Conservation (phyloP, 1,140 invertebrate genomes). For the Eupristina koningsbergeri region DNA sequence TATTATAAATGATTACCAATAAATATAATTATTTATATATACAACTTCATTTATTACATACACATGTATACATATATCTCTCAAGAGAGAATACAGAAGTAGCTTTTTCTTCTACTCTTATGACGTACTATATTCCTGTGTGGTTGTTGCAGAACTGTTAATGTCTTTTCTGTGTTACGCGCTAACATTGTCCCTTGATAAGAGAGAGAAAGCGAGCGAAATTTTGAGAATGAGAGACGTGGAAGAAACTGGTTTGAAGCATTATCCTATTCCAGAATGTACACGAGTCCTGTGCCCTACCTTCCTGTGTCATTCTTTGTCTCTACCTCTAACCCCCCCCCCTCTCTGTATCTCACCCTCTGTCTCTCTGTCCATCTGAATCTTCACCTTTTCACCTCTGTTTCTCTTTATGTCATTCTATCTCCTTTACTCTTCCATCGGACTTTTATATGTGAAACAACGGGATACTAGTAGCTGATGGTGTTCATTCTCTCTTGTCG, state of each 20-base stretch:
- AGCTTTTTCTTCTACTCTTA: slow-evolving; percentile 53
- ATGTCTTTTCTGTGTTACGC: slow-evolving; percentile 72
- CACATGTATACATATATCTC: slow-evolving; percentile 25
- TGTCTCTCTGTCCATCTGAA: neutral
- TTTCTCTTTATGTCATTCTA: neutral
- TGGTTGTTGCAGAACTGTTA: slow-evolving; percentile 62
- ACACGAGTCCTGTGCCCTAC: neutral
- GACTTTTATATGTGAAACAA: slow-evolving; percentile 58
- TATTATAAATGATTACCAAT: no score
- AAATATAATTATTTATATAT: no score
- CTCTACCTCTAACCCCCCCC: neutral
- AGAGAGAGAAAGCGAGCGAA: slow-evolving; percentile 52
- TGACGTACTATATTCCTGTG: slow-evolving; percentile 52
- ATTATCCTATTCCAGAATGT: slow-evolving; percentile 68
- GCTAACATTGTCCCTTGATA: slow-evolving; percentile 63
- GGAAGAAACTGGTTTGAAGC: slow-evolving; percentile 55
- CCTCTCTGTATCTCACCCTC: no score
- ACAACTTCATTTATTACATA: no score
- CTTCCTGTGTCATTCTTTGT: slow-evolving; percentile 36
- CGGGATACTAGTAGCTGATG: slow-evolving; percentile 48
- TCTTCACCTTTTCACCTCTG: slow-evolving; percentile 35
- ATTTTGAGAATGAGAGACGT: slow-evolving; percentile 8
- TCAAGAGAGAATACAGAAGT: slow-evolving; percentile 11
- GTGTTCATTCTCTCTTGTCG: slow-evolving; percentile 1
- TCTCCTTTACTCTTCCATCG: slow-evolving; percentile 4